A percentile compares a stretch with the other conserved stretches of the same genome.
phyloP scores from a whole-genome alignment of 2,113 vertebrate genomes.

The Puntigrus tetrazona region DNA sequence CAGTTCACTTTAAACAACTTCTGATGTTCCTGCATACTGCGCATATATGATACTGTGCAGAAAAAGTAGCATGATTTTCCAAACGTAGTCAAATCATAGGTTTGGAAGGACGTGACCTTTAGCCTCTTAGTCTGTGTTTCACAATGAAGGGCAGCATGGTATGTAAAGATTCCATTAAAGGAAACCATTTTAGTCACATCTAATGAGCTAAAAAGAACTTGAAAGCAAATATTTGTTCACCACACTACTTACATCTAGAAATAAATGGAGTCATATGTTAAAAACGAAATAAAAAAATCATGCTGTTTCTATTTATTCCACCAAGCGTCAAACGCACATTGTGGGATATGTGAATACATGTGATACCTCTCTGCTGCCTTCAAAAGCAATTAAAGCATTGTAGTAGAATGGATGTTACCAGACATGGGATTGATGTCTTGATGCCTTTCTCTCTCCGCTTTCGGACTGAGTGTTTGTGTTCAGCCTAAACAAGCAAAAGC shows the following conservation, averaged over 20 bases:
- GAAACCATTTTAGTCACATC: not conserved
- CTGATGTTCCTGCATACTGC: not conserved
- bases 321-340: not conserved
- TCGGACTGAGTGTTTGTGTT: not conserved
- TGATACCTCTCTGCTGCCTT: not conserved
- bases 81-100: not conserved
- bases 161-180: not conserved
- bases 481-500: not conserved
- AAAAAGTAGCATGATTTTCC: not conserved
- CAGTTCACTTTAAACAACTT: not conserved
- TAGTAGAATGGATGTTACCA: not conserved
- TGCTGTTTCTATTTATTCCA: conserved; percentile 14
- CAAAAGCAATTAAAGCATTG: not conserved
- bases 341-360: not conserved
- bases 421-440: not conserved
- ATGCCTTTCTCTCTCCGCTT: not conserved
- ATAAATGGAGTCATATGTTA: not conserved
- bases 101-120: not conserved
- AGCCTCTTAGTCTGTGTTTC: not conserved
- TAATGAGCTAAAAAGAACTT: not conserved
- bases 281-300: not conserved
- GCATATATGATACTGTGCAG: not conserved
- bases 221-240: not conserved
- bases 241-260: not conserved
- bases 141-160: not conserved